Evolutionary conservation across 2,888 invertebrate species (phyloP), one percentile per base, ranked within the genome.

Genomic region (Hypomecis atomaria): DNA sequence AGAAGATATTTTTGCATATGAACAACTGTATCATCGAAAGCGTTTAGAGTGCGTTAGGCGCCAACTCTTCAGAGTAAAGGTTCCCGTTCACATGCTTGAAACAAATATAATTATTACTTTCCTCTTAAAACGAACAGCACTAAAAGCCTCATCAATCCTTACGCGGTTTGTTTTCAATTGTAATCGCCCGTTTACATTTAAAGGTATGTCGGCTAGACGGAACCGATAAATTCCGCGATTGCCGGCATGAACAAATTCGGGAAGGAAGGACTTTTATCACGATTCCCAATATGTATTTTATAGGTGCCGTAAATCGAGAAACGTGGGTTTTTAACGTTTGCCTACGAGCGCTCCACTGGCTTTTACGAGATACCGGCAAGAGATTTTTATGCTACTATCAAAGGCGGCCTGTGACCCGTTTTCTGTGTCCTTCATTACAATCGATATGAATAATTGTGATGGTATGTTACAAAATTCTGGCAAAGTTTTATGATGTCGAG

Each of bases 211-310:
- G 60, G 72, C 71, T 72, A 73, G 76, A 73, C 71, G 75, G 66
- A 71, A 65, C 75, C 83, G 82, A 86, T 87, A 85, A 88, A 87
- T 86, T 84, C 77, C 69, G 74, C 83, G 81, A 87, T 87, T 84
- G 85, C 82, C 77, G 75, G 81, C 83, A 85, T 81, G 84, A 80
- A 85, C 82, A 83, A 85, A 88, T 88, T 88, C 83, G 82, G 81
- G 78, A 78, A 83, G 82, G 80, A 80, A 83, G 81, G 83, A 86
- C 86, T 89, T 90, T 89, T 91, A 91, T 91, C 90, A 84, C 83
- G 85, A 85, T 88, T 90, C 85, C 88, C 90, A 90, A 91, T 92
- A 90, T 91, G 89, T 90, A 92, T 90, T 92, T 91, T 92, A 91
- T 91, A 87, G 89, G 81, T 75, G 84, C 82, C 86, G 86, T 91